Evolutionary conservation across 2,888 invertebrate species (phyloP).

Genomic region (Leptodirus hochenwartii): DNA sequence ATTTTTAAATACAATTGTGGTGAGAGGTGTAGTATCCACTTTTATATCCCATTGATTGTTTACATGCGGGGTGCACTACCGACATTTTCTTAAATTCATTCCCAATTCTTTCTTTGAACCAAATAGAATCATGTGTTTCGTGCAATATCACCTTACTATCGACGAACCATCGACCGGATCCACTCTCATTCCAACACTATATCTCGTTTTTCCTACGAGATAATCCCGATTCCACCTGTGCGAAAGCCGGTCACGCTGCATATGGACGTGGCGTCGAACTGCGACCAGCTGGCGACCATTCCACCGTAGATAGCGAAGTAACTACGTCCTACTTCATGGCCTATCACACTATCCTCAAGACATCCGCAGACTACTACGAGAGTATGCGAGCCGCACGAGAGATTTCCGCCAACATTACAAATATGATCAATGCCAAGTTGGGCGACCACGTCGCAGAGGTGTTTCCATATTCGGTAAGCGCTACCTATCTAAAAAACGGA

Average conservation of each 20-base stretch:
- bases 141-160: conserved; percentile 34
- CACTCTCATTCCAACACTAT: conserved; percentile 47
- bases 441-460: conserved; percentile 27
- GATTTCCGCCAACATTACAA: conserved; percentile 68
- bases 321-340: conserved; percentile 83
- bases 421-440: conserved; percentile 42
- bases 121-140: conserved; percentile 9
- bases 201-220: conserved; percentile 69
- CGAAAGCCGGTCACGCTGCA: conserved; percentile 74
- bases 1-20: too few relatives aligned
- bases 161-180: conserved; percentile 38
- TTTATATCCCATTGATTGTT: too few relatives aligned
- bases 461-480: conserved; percentile 79
- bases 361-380: conserved; percentile 76
- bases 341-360: conserved; percentile 83
- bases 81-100: too few relatives aligned
- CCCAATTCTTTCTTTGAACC: too few relatives aligned
- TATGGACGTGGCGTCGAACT: conserved; percentile 59
- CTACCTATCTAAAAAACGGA: too few relatives aligned
- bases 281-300: conserved; percentile 19
- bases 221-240: conserved; percentile 54
- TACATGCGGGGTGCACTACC: too few relatives aligned
- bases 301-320: conserved; percentile 30
- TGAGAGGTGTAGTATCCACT: too few relatives aligned
- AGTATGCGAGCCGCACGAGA: conserved; percentile 66